Conservation (phyloP, 64 coral and sea anemone genomes). For the Exaiptasia diaphana region DNA sequence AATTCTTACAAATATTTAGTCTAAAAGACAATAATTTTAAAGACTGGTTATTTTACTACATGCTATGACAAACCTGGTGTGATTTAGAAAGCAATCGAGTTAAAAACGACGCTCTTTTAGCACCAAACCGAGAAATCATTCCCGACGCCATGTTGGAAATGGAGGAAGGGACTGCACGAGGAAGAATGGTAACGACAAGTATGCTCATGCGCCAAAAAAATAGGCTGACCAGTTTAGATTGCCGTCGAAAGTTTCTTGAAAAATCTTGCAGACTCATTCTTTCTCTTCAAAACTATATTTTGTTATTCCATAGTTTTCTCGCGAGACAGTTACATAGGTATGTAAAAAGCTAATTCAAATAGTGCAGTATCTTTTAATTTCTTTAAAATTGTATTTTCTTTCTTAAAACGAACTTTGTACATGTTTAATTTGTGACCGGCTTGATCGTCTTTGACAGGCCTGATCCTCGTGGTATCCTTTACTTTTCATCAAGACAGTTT, state of each 20-base stretch:
- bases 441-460: slow-evolving; percentile 47
- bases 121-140: slow-evolving; percentile 66
- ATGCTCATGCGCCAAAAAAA: slow-evolving; percentile 6
- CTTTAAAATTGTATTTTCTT: background rate
- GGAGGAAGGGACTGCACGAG: background rate
- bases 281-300: background rate
- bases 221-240: slow-evolving; percentile 12
- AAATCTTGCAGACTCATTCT: slow-evolving; percentile 81
- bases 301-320: too few relatives aligned
- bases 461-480: slow-evolving; percentile 49
- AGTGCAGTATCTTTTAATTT: background rate
- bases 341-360: background rate
- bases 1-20: background rate
- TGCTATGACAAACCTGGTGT: slow-evolving; percentile 12
- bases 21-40: background rate
- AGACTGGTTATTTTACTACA: slow-evolving; percentile 13
- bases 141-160: slow-evolving; percentile 79
- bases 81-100: slow-evolving; percentile 25
- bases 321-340: background rate
- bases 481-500: background rate
- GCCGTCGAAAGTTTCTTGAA: background rate
- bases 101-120: slow-evolving; percentile 62
- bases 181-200: slow-evolving; percentile 13
- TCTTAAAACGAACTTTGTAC: slow-evolving; percentile 1
- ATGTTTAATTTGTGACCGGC: background rate